A percentile compares a stretch with the other conserved stretches of the same genome.
These are phyloP conservation scores for Drosophila yakuba DNA, from an alignment of 1,140 invertebrate genomes.

Conservation along the genomic window DNA sequence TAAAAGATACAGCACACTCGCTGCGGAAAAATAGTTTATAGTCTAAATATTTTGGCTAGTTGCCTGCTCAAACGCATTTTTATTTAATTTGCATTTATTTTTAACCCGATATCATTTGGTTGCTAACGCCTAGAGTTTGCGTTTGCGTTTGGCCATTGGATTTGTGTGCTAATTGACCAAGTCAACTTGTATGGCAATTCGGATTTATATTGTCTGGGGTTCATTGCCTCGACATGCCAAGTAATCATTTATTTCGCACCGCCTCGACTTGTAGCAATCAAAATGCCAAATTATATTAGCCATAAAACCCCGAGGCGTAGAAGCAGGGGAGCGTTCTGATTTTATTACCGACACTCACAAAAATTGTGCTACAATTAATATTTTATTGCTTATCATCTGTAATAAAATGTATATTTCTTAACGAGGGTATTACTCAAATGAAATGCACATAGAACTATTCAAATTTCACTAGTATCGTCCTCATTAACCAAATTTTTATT, in stretches of 20 bases:
- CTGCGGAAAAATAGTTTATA: not conserved
- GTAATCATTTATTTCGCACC: slow-evolving; percentile 64
- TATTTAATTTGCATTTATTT: slow-evolving; percentile 1
- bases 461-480: too few relatives aligned
- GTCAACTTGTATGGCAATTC: slow-evolving; percentile 17
- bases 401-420: not conserved
- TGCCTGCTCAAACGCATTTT: not conserved
- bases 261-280: slow-evolving; percentile 33
- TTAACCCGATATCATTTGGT: not conserved
- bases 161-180: slow-evolving; percentile 55
- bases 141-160: not conserved
- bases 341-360: slow-evolving; percentile 9
- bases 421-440: too few relatives aligned
- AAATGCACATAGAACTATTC: too few relatives aligned
- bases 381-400: not conserved
- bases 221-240: slow-evolving; percentile 77
- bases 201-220: slow-evolving; percentile 34
- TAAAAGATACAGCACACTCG: not conserved
- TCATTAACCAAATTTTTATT: not conserved
- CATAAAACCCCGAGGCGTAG: slow-evolving; percentile 26
- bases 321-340: slow-evolving; percentile 9
- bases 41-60: not conserved
- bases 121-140: slow-evolving; percentile 20
- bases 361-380: not conserved
- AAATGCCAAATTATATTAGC: slow-evolving; percentile 68